phyloP scores from a whole-genome alignment of 2,113 vertebrate species.

The Podarcis cretensis region DNA sequence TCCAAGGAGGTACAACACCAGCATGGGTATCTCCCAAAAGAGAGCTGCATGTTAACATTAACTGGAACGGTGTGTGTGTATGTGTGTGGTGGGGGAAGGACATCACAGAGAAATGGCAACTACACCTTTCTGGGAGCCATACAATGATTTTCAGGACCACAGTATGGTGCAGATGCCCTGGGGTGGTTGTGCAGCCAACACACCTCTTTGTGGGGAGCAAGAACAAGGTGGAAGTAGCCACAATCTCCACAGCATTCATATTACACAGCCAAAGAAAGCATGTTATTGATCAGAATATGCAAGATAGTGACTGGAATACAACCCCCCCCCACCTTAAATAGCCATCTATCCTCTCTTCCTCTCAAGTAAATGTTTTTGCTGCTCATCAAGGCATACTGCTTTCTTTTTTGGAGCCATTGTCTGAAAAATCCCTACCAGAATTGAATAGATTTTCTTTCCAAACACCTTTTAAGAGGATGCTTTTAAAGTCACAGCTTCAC shows the following conservation, averaged over 20 bases:
- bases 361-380: background rate
- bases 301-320: background rate
- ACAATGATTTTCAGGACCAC: background rate
- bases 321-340: too few relatives aligned
- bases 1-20: background rate
- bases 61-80: background rate
- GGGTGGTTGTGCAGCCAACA: background rate
- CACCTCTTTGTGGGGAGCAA: too few relatives aligned
- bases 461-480: conserved; percentile 18
- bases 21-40: background rate
- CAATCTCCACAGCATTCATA: too few relatives aligned
- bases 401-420: conserved; percentile 18
- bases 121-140: background rate
- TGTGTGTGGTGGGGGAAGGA: background rate
- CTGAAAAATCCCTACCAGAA: background rate
- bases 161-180: background rate
- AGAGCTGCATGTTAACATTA: background rate
- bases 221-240: too few relatives aligned
- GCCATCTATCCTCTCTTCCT: background rate
- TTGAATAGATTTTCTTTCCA: conserved; percentile 3
- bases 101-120: background rate
- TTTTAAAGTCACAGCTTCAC: conserved; percentile 56
- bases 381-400: conserved; percentile 30
- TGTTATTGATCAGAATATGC: background rate
- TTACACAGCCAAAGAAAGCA: background rate